Evolutionary conservation across 2,113 vertebrate species (phyloP), one percentile per base, ranked within the genome.

Genomic region (Acanthochromis polyacanthus): DNA sequence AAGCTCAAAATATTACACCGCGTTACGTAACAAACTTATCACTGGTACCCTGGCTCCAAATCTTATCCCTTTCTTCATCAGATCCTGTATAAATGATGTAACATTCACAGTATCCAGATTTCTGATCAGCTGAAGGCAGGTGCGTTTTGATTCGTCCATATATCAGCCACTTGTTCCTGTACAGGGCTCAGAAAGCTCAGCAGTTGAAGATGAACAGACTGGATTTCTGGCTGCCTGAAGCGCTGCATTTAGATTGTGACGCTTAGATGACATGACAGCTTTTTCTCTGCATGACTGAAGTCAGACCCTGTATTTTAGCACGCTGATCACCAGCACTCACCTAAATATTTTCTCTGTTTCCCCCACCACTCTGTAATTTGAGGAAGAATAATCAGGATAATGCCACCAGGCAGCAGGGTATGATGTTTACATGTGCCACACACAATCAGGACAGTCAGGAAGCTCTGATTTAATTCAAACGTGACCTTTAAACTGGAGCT

Each of bases 61-160:
- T 51, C 48, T 20, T 10, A 6, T 50, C 48, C 48, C 58, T 17
- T 55, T 66, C 72, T 51, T 58, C 9, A 43, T 71, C 32, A 52
- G 17, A 43, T 17, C 23, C 5, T 0, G 60, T 56, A 22, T 17
- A 56, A 4, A 28, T 57, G 50, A 62, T 1, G 17, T 45, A 45
- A 46, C 46, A 56, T 11, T 11, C 15, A 46, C 32, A 36, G 2
- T 15, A n/a, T 63, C 10, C n/a, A 73, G 51, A 16, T 45, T 52
- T 20, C 16, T 51, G 30, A 68, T 28, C 10, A 2, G 23, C 45
- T 59, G 43, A 1, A 4, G 16, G 11, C 5, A 38, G 4, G 3
- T 40, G 30, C 16, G 12, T 7, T 5, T 19, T 53, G 20, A 22
- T 40, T 30, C n/a, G 48, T 53, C 6, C 15, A 15, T 46, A 28